These are phyloP conservation scores for Pristionchus japonicus DNA, from an alignment of 2,888 invertebrate species.

Conservation along the genomic window DNA sequence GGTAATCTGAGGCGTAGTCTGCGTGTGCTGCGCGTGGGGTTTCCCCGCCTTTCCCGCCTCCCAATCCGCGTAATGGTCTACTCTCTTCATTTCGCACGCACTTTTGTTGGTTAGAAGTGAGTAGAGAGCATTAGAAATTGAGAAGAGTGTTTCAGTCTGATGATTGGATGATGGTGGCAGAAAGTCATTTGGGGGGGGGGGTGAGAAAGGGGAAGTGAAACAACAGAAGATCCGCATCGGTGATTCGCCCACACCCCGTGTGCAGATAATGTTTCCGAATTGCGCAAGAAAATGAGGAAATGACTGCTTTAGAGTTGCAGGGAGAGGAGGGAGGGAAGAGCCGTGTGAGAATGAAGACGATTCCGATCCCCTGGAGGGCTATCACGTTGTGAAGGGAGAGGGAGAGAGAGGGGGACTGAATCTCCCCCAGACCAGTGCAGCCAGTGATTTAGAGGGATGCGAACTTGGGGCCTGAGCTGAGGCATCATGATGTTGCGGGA, in stretches of 20 bases:
- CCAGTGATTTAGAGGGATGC: neutral
- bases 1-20: neutral
- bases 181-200: neutral
- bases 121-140: too few species aligned
- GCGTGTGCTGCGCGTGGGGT: neutral
- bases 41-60: too few species aligned
- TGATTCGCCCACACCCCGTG: neutral
- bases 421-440: neutral
- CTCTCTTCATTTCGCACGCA: too few species aligned
- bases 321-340: neutral
- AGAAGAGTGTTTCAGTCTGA: neutral
- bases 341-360: slow-evolving; percentile 19
- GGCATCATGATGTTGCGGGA: neutral
- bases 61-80: too few species aligned
- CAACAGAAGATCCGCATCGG: neutral
- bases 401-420: neutral
- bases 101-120: too few species aligned
- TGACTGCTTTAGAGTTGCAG: neutral
- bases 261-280: slow-evolving; percentile 28
- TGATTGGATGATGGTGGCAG: neutral
- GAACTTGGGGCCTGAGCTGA: neutral
- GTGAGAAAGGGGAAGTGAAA: neutral
- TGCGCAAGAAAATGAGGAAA: slow-evolving; percentile 2
- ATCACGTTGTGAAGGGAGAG: neutral
- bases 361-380: slow-evolving; percentile 28